Evolutionary conservation across 1,140 invertebrate genomes (phyloP).

Genomic region (Nasonia vitripennis): DNA sequence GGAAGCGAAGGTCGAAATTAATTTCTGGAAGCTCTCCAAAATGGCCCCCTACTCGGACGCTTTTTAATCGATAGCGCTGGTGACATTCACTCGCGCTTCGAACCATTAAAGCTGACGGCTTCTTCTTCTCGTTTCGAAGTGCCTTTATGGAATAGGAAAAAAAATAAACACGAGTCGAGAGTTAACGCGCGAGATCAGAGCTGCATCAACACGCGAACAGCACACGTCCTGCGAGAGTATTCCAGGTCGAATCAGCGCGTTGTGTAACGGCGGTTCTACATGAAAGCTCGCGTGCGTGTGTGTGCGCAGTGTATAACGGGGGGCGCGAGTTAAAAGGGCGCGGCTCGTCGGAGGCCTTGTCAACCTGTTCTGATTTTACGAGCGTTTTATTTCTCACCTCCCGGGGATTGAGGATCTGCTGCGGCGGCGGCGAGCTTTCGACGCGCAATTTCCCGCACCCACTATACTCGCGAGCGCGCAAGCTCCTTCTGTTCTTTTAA

Average conservation of each 20-base stretch:
- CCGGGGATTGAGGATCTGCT: not conserved
- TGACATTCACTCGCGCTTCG: conserved; percentile 1
- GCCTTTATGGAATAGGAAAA: not conserved
- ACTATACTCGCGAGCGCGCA: not conserved
- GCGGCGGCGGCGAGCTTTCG: not conserved
- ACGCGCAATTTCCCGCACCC: not conserved
- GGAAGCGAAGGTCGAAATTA: conserved; percentile 37
- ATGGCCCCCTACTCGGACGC: not conserved
- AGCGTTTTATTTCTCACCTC: conserved; percentile 8
- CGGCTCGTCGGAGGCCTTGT: conserved; percentile 1
- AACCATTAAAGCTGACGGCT: not conserved
- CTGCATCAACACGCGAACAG: not conserved
- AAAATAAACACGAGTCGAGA: not conserved
- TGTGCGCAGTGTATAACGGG: not conserved
- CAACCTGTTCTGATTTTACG: conserved; percentile 26
- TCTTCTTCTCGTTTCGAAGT: not conserved
- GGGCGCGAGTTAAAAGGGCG: conserved; percentile 1
- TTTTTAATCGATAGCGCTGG: conserved; percentile 33
- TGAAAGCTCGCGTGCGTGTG: not conserved
- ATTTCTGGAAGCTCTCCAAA: conserved; percentile 39
- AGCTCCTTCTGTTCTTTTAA: not conserved
- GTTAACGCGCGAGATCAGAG: no score
- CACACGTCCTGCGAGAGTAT: not conserved
- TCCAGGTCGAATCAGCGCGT: conserved; percentile 13
- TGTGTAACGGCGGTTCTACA: conserved; percentile 16